phyloP scores from a whole-genome alignment of 2,888 invertebrate genomes.

The Odontocolon sp. region DNA sequence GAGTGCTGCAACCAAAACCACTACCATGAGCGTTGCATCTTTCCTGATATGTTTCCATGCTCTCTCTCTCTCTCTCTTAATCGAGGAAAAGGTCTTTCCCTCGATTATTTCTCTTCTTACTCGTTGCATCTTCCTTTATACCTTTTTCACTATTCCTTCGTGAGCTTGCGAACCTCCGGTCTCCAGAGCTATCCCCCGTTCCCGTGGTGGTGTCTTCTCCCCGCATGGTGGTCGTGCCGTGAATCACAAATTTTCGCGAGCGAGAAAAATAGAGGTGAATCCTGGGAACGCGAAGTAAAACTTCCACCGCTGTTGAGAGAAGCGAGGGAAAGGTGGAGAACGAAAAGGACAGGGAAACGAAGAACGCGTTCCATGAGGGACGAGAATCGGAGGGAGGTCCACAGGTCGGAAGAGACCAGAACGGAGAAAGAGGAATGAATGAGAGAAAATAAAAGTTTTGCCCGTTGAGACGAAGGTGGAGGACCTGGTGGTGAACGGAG shows the following conservation, averaged over 20 bases:
- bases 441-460: constrained; percentile 60
- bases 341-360: constrained; percentile 20
- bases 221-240: constrained; percentile 63
- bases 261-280: constrained; percentile 57
- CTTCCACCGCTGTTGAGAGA: constrained; percentile 42
- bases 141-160: constrained; percentile 38
- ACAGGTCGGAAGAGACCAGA: constrained; percentile 35
- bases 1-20: constrained; percentile 53
- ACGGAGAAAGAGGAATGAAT: constrained; percentile 52
- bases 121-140: constrained; percentile 45
- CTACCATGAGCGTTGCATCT: constrained; percentile 36
- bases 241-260: constrained; percentile 66
- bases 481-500: constrained; percentile 39
- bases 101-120: constrained; percentile 45
- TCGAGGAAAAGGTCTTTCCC: too few relatives aligned
- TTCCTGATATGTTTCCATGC: constrained; percentile 57
- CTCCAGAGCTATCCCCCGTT: constrained; percentile 37
- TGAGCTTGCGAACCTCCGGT: constrained; percentile 31
- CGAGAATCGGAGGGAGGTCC: constrained; percentile 53
- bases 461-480: constrained; percentile 54
- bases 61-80: too few relatives aligned
- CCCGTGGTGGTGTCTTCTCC: constrained; percentile 53
- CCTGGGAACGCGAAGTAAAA: constrained; percentile 42
- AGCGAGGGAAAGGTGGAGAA: constrained; percentile 1
- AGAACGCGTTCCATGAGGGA: constrained; percentile 42